These are phyloP conservation scores for Gallinago jamesoni DNA, from an alignment of 2,113 vertebrate genomes.

Conservation along the genomic window DNA sequence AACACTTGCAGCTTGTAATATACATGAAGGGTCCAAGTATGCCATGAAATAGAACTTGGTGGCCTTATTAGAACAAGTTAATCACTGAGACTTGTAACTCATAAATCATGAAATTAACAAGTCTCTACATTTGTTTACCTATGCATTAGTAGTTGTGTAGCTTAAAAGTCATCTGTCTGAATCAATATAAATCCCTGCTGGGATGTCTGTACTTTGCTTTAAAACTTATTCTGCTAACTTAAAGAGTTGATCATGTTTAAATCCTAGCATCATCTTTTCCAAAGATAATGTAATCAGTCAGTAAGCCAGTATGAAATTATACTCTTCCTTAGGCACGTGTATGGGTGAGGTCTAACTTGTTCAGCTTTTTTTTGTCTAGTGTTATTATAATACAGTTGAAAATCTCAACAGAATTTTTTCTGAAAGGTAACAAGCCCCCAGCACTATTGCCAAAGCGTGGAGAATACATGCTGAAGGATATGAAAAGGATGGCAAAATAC, in stretches of 20 bases:
- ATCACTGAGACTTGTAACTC: not conserved
- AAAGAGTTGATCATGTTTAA: not conserved
- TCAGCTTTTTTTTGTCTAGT: not conserved
- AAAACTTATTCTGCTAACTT: not conserved
- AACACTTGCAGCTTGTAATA: not conserved
- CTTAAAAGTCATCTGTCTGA: not conserved
- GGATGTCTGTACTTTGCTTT: not conserved
- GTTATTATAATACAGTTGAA: not conserved
- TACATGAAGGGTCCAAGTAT: not conserved
- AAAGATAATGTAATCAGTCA: not conserved
- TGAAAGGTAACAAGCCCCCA: conserved; percentile 85
- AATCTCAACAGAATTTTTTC: not conserved
- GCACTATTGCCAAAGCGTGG: conserved; percentile 80
- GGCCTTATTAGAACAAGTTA: not conserved
- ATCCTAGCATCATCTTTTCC: not conserved
- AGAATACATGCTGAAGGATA: conserved; percentile 77
- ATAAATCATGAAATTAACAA: not conserved
- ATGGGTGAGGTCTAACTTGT: not conserved
- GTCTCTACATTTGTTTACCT: not conserved
- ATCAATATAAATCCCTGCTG: not conserved
- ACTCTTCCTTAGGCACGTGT: not conserved
- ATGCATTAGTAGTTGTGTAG: not conserved
- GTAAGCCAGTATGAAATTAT: not conserved
- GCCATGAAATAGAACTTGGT: not conserved
- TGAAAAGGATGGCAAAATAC: conserved; percentile 72